Conservation (phyloP, 2,797 vertebrate genomes). For the Carcharodon carcharias region DNA sequence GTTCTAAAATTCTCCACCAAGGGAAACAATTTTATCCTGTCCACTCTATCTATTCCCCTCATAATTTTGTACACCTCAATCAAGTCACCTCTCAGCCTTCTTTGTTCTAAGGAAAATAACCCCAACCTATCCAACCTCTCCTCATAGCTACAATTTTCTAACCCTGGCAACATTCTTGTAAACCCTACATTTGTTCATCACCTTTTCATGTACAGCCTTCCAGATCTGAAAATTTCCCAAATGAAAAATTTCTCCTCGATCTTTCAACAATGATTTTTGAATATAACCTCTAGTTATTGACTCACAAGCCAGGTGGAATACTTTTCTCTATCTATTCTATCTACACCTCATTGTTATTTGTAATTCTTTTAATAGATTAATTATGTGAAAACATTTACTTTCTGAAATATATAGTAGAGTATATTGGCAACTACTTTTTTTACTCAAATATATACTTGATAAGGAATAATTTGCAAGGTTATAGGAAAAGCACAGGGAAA, state of each 20-base stretch:
- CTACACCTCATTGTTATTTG: neutral
- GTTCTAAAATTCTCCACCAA: no score
- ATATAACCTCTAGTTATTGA: neutral
- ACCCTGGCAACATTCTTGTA: no score
- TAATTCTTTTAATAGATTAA: neutral
- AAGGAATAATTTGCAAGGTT: neutral
- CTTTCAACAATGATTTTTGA: neutral
- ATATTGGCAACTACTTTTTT: neutral
- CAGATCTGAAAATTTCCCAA: neutral
- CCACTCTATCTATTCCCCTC: no score
- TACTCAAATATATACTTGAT: neutral
- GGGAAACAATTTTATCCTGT: no score
- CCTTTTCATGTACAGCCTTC: neutral
- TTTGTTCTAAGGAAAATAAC: no score
- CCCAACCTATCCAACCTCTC: no score
- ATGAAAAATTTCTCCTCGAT: neutral
- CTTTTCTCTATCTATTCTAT: neutral
- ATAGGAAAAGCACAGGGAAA: neutral
- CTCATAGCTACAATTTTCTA: no score
- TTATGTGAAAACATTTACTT: neutral
- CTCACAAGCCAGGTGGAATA: neutral
- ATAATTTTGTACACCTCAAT: no score
- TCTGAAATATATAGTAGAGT: neutral
- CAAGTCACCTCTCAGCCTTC: no score
- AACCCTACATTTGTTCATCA: neutral